Percentiles rank a stretch among this genome's conserved stretches.
Conservation (phyloP, 1,140 invertebrate species). For the Agrilus planipennis region DNA sequence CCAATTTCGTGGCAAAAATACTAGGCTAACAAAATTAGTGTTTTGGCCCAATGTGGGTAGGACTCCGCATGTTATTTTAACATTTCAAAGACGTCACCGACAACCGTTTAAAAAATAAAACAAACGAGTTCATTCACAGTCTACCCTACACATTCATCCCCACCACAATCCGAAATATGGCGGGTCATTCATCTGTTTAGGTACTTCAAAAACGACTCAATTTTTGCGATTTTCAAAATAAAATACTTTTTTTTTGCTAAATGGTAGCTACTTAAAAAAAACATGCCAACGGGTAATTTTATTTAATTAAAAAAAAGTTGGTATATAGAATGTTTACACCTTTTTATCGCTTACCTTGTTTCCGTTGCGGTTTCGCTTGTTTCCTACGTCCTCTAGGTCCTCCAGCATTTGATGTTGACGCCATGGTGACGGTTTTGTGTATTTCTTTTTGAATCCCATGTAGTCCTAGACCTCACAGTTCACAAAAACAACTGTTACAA, state of each 20-base stretch:
- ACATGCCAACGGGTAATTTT: neutral
- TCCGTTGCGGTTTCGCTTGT: slow-evolving; percentile 32
- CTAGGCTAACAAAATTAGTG: too few relatives aligned
- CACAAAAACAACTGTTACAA: slow-evolving; percentile 2
- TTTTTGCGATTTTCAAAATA: neutral
- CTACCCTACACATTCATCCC: too few relatives aligned
- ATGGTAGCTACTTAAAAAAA: neutral
- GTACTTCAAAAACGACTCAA: too few relatives aligned
- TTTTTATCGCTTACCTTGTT: slow-evolving; percentile 14
- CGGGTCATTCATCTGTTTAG: too few relatives aligned
- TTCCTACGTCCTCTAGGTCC: slow-evolving; percentile 27
- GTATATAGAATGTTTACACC: neutral
- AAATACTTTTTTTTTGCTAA: slow-evolving; percentile 1
- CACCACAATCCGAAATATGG: too few relatives aligned
- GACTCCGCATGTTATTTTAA: too few relatives aligned
- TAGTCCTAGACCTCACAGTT: slow-evolving; percentile 14
- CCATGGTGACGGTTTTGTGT: slow-evolving; percentile 15
- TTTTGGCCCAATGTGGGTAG: too few relatives aligned
- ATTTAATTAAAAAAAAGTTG: neutral
- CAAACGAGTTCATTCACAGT: too few relatives aligned
- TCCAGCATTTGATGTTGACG: slow-evolving; percentile 15
- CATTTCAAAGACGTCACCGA: too few relatives aligned
- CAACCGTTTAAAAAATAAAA: too few relatives aligned
- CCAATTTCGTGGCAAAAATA: too few relatives aligned
- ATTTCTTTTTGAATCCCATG: slow-evolving; percentile 20